Percentiles rank a stretch among this genome's conserved stretches.
These are phyloP conservation scores for Pseudomyrmex cubaensis DNA, from an alignment of 1,140 invertebrate species.

Conservation along the genomic window DNA sequence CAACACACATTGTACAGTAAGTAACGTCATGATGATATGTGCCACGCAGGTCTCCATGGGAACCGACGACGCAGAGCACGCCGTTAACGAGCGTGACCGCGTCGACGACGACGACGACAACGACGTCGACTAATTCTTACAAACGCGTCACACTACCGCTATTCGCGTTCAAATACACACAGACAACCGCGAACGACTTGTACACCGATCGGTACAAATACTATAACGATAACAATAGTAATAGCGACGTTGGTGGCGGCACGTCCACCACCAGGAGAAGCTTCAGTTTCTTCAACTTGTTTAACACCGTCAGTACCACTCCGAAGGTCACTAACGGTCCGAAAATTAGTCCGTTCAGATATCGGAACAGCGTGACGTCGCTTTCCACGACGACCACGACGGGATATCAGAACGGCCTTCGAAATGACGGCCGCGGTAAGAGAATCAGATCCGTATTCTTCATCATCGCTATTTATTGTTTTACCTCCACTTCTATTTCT, in stretches of 20 bases:
- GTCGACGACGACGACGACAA: slow-evolving; percentile 54
- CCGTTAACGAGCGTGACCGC: slow-evolving; percentile 71
- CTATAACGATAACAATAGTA: slow-evolving; percentile 44
- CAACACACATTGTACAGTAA: slow-evolving; percentile 4
- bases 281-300: slow-evolving; percentile 76
- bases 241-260: slow-evolving; percentile 40
- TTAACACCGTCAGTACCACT: slow-evolving; percentile 66
- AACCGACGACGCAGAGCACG: slow-evolving; percentile 80
- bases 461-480: slow-evolving; percentile 44
- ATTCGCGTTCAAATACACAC: slow-evolving; percentile 71
- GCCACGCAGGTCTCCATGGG: slow-evolving; percentile 81
- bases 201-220: slow-evolving; percentile 72
- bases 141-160: slow-evolving; percentile 62
- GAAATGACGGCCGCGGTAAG: slow-evolving; percentile 81
- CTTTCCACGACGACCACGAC: slow-evolving; percentile 74
- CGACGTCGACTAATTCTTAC: slow-evolving; percentile 61
- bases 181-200: slow-evolving; percentile 77
- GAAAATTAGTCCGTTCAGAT: slow-evolving; percentile 81
- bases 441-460: slow-evolving; percentile 68
- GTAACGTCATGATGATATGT: slow-evolving; percentile 60
- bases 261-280: slow-evolving; percentile 75
- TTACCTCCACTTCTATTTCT: slow-evolving; percentile 51
- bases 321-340: slow-evolving; percentile 79
- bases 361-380: slow-evolving; percentile 77
- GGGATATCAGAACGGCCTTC: slow-evolving; percentile 75